Evolutionary conservation across 2,113 vertebrate species (phyloP).

Genomic region (Sardina pilchardus): DNA sequence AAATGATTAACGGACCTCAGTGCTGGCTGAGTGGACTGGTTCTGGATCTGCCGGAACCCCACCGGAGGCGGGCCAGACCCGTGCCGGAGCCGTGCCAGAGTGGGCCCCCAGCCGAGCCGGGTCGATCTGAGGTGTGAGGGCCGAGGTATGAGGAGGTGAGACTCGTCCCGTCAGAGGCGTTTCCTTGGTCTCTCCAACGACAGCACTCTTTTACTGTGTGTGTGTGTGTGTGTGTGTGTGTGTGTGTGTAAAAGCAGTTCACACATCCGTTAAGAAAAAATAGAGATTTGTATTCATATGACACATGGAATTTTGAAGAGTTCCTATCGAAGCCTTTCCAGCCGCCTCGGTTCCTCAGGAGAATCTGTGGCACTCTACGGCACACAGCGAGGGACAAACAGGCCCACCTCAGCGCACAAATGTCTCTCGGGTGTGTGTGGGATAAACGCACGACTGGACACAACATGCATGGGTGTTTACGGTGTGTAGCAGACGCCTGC

Average conservation of each 20-base stretch:
- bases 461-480: no score
- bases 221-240: no score
- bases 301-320: constrained; percentile 40
- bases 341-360: background rate
- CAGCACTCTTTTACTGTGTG: no score
- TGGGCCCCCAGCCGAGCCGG: background rate
- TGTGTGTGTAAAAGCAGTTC: no score
- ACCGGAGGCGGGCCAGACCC: background rate
- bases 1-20: background rate
- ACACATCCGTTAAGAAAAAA: constrained; percentile 17
- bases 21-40: background rate
- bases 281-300: constrained; percentile 4
- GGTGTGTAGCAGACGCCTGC: no score
- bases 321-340: constrained; percentile 34
- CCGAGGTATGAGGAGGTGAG: constrained; percentile 46
- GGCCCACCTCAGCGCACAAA: background rate
- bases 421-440: background rate
- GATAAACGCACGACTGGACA: background rate
- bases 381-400: constrained; percentile 7
- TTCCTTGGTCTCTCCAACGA: constrained; percentile 32
- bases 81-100: background rate
- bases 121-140: constrained; percentile 51
- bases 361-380: background rate
- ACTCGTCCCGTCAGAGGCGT: constrained; percentile 43
- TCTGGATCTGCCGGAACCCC: background rate